Evolutionary conservation across 2,797 vertebrate genomes (phyloP), one percentile per base, ranked within the genome.

Genomic region (Alcedo quadribrachys): DNA sequence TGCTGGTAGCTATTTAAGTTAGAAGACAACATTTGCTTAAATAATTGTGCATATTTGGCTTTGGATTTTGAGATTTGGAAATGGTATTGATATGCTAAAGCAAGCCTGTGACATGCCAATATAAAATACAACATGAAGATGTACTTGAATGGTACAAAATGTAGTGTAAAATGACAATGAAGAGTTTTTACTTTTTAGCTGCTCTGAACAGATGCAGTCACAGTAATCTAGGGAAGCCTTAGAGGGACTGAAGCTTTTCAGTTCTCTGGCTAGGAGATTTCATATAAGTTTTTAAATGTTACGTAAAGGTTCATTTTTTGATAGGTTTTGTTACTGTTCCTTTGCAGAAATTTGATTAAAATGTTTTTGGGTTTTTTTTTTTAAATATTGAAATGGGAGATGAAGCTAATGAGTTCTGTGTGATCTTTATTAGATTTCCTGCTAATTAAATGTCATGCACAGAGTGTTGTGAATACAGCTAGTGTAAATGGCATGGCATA

Each of bases 381-480:
- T 40, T 15, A n/a, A n/a, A n/a, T 85, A 94, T 25, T 83, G 58
- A 51, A 46, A 66, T 80, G 6, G 51, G 13, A 65, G 32, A 62
- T 90, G 85, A 80, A 67, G 42, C 62, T 82, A 77, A 90, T 65
- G 81, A 45, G 32, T 71, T 53, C 57, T 92, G 19, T 35, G 4
- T 16, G 66, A 68, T 92, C 69, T 93, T 92, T 83, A 53, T 21
- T 9, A 85, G 74, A 42, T 88, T 83, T 86, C 33, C 67, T 88
- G 68, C 46, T 92, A 86, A 86, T 95, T 93, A 93, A 80, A 63
- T 57, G 37, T 48, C 71, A 45, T 77, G 45, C 27, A 54, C 20
- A 69, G 57, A 88, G 48, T 76, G 61, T 51, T 82, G 71, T 43
- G 73, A 80, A 30, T 21, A 69, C 37, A 33, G 50, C 22, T 63